Conservation (phyloP, 1,140 invertebrate genomes). For the Plectrocnemia conspersa region DNA sequence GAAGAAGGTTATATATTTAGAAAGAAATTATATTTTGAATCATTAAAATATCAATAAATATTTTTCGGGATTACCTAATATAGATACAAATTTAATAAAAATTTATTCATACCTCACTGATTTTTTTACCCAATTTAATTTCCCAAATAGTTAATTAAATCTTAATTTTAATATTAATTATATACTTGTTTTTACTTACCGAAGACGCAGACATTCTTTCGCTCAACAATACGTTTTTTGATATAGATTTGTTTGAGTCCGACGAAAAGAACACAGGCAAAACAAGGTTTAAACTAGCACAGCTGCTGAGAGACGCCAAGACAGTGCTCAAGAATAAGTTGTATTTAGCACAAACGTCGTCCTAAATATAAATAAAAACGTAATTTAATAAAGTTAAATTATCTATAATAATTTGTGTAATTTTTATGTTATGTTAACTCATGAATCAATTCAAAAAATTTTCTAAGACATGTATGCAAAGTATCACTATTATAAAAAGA, state of each 20-base stretch:
- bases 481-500: neutral
- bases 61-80: too few species aligned
- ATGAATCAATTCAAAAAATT: neutral
- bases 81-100: too few species aligned
- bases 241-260: constrained; percentile 48
- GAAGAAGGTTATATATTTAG: too few species aligned
- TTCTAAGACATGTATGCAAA: neutral
- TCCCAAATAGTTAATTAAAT: too few species aligned
- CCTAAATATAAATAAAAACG: constrained; percentile 2
- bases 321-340: constrained; percentile 22
- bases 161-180: too few species aligned
- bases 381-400: neutral
- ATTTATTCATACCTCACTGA: too few species aligned
- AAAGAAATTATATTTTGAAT: too few species aligned
- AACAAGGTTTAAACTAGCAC: constrained; percentile 18
- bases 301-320: constrained; percentile 20
- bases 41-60: too few species aligned
- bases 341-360: constrained; percentile 19
- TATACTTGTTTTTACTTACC: constrained; percentile 12
- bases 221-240: constrained; percentile 33
- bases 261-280: constrained; percentile 42
- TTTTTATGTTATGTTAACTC: too few species aligned
- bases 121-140: too few species aligned
- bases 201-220: constrained; percentile 26
- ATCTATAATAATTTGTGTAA: neutral